These are phyloP conservation scores for Babylonia areolata DNA, from an alignment of 1,140 invertebrate genomes.

Conservation along the genomic window DNA sequence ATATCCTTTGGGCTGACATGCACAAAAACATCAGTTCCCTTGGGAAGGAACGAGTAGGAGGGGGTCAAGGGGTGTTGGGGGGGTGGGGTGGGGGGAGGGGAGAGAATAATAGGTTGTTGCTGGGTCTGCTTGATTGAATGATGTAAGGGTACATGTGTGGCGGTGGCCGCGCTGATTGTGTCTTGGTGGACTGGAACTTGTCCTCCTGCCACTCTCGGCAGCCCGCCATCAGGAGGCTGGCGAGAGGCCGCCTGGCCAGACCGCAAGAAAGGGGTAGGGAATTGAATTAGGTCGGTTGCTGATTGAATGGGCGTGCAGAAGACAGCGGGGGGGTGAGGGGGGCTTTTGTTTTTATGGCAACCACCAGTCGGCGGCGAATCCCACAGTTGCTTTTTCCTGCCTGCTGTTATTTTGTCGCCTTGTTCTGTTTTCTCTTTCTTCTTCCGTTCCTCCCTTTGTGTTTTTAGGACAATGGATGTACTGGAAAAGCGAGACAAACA, in stretches of 20 bases:
- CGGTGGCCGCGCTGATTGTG: neutral
- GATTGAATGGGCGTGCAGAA: neutral
- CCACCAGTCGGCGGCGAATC: neutral
- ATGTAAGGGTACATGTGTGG: too few species aligned
- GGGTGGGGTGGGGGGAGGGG: too few species aligned
- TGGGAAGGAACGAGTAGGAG: too few species aligned
- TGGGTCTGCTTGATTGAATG: too few species aligned
- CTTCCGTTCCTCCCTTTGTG: neutral
- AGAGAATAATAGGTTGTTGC: too few species aligned
- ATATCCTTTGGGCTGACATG: too few species aligned
- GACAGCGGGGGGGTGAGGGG: neutral
- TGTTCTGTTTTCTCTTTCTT: neutral
- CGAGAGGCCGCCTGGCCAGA: too few species aligned
- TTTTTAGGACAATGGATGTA: neutral
- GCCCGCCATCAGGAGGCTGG: neutral
- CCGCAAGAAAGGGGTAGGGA: neutral
- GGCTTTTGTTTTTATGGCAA: constrained; percentile 18
- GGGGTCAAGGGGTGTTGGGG: too few species aligned
- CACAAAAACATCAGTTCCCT: too few species aligned
- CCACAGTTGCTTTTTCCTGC: neutral
- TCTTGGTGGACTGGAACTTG: neutral
- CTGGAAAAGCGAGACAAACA: neutral
- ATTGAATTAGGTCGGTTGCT: neutral
- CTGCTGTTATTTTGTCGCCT: neutral
- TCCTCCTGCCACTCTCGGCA: neutral